phyloP scores from a whole-genome alignment of 2,113 vertebrate species.

The Andinoacara biseriatus region DNA sequence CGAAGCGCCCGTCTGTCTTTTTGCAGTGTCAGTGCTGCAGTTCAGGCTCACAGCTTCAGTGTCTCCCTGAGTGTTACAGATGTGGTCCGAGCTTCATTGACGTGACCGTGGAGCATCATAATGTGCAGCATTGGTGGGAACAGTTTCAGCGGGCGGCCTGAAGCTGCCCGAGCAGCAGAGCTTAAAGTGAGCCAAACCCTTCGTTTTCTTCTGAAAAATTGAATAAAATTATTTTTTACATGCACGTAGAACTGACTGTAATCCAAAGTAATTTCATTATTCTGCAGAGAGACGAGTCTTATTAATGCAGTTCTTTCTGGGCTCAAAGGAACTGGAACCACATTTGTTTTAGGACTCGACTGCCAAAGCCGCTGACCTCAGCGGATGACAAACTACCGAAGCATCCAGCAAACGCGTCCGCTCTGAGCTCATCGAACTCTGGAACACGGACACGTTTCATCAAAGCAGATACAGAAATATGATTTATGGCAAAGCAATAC shows the following conservation, averaged over 20 bases:
- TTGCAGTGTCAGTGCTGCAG: background rate
- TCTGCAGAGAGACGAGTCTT: background rate
- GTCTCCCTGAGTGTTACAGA: background rate
- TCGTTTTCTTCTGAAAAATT: background rate
- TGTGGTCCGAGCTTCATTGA: too few species aligned
- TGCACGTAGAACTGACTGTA: background rate
- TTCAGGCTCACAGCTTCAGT: background rate
- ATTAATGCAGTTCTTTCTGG: background rate
- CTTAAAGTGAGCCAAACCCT: background rate
- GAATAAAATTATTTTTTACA: background rate
- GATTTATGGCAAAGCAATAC: background rate
- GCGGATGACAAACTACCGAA: conserved; percentile 6
- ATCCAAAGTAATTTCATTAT: background rate
- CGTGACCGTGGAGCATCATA: background rate
- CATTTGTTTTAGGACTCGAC: background rate
- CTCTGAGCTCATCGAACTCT: background rate
- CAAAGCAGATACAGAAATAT: background rate
- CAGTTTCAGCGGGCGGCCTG: background rate
- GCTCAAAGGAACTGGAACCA: background rate
- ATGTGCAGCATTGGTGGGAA: fast-evolving
- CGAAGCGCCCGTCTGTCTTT: conserved; percentile 11
- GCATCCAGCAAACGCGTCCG: conserved; percentile 17
- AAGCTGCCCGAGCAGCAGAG: too few species aligned
- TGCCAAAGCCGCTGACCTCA: conserved; percentile 28
- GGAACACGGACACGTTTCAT: background rate